Conservation (phyloP, 2,888 invertebrate species). For the Patella pellucida region DNA sequence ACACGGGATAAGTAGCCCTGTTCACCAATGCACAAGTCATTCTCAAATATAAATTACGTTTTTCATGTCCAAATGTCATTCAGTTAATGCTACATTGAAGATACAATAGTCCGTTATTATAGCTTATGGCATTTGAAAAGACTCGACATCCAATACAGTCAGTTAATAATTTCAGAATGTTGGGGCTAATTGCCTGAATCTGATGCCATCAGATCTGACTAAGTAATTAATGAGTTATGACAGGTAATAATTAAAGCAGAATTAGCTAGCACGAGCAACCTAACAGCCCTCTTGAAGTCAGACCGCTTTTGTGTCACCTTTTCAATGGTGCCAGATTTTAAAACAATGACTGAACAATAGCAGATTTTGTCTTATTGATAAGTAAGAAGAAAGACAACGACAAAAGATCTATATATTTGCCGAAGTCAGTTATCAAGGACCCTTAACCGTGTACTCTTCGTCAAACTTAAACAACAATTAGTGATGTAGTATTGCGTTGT, state of each 20-base stretch:
- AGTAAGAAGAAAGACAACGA: background rate
- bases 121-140: constrained; percentile 6
- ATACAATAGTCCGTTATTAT: too few species aligned
- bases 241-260: constrained; percentile 8
- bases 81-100: too few species aligned
- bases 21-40: too few species aligned
- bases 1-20: too few species aligned
- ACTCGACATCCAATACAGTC: background rate
- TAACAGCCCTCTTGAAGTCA: background rate
- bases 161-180: constrained; percentile 4
- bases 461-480: background rate
- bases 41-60: too few species aligned
- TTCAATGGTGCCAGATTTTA: too few species aligned
- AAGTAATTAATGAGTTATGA: constrained; percentile 8
- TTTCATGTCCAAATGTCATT: too few species aligned
- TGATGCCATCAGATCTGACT: background rate
- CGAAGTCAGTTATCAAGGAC: too few species aligned
- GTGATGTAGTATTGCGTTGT: constrained; percentile 8
- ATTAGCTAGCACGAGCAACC: constrained; percentile 4
- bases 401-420: too few species aligned
- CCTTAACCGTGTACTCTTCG: too few species aligned
- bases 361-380: background rate
- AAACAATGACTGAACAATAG: too few species aligned
- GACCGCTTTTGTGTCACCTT: too few species aligned
- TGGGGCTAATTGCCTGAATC: background rate